A percentile compares a stretch with the other conserved stretches of the same genome.
These are phyloP conservation scores for Mola mola DNA, from an alignment of 2,113 vertebrate genomes.

Conservation along the genomic window DNA sequence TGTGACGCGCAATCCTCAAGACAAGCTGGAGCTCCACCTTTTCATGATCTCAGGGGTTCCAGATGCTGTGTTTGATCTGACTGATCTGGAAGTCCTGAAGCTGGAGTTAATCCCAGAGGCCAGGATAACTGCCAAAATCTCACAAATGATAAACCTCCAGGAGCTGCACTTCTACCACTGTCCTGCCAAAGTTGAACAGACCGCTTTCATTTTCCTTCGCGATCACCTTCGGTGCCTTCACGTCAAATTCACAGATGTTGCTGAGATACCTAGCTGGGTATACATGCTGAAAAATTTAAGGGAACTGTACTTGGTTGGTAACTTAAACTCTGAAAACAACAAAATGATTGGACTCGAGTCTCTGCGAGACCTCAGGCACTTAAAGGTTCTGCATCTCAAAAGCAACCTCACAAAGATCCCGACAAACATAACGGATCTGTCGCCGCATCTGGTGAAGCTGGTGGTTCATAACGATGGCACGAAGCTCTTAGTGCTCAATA, in stretches of 20 bases:
- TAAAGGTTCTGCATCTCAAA: constrained; percentile 94
- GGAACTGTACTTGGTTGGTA: constrained; percentile 94
- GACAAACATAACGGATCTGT: constrained; percentile 96
- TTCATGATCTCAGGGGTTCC: constrained; percentile 97
- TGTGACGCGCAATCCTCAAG: constrained; percentile 90
- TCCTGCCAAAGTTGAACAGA: constrained; percentile 96
- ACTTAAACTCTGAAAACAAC: constrained; percentile 98
- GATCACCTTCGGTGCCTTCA: constrained; percentile 98
- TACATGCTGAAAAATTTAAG: constrained; percentile 94
- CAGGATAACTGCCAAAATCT: constrained; percentile 95
- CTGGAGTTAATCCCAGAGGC: constrained; percentile 97
- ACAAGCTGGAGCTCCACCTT: constrained; percentile 93
- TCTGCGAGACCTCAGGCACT: constrained; percentile 92
- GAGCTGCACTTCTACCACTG: constrained; percentile 98
- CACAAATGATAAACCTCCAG: constrained; percentile 96
- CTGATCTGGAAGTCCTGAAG: constrained; percentile 93
- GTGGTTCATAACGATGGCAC: constrained; percentile 98
- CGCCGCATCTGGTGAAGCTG: constrained; percentile 92
- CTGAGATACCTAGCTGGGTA: constrained; percentile 96
- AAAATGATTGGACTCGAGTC: constrained; percentile 99
- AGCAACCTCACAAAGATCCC: constrained; percentile 99
- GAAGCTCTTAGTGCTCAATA: constrained; percentile 95
- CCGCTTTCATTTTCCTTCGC: constrained; percentile 96
- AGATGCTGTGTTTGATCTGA: constrained; percentile 94
- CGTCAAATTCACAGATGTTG: constrained; percentile 98